A percentile compares a stretch with the other conserved stretches of the same genome.
Evolutionary conservation across 2,888 invertebrate genomes (phyloP).

Genomic region (Hirtodrosophila trivittata): DNA sequence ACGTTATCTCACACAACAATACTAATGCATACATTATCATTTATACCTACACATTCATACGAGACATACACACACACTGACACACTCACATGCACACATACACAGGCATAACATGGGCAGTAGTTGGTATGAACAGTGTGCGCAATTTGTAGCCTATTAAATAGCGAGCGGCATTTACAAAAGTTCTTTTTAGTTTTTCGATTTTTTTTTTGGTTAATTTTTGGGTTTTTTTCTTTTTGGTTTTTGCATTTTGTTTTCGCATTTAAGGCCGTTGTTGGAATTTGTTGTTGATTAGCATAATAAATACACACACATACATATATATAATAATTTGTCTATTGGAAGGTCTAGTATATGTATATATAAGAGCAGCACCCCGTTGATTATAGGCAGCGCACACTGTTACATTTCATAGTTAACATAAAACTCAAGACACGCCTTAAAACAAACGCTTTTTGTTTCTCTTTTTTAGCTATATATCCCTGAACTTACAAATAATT

Average conservation of each 20-base stretch:
- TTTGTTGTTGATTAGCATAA: conserved; percentile 55
- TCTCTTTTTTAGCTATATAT: conserved; percentile 16
- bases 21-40: conserved; percentile 19
- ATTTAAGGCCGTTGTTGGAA: conserved; percentile 75
- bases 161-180: conserved; percentile 47
- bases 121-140: conserved; percentile 74
- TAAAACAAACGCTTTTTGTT: conserved; percentile 32
- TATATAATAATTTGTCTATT: conserved; percentile 53
- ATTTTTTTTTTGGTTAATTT: conserved; percentile 9
- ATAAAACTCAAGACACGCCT: conserved; percentile 43
- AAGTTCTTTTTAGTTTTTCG: conserved; percentile 11
- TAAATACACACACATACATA: conserved; percentile 27
- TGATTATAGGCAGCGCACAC: conserved; percentile 66
- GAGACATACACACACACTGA: conserved; percentile 2
- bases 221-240: conserved; percentile 12
- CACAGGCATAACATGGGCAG: conserved; percentile 63
- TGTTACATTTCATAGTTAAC: conserved; percentile 55
- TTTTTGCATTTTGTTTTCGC: conserved; percentile 11
- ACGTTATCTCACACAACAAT: conserved; percentile 20
- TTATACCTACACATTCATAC: conserved; percentile 15
- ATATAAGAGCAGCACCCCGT: conserved; percentile 43
- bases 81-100: conserved; percentile 26
- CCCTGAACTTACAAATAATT: conserved; percentile 58
- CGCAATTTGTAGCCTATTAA: conserved; percentile 49
- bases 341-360: conserved; percentile 55